Base-by-base conservation (phyloP, 2,888 invertebrate species). In the Matsumyia berberina region DNA sequence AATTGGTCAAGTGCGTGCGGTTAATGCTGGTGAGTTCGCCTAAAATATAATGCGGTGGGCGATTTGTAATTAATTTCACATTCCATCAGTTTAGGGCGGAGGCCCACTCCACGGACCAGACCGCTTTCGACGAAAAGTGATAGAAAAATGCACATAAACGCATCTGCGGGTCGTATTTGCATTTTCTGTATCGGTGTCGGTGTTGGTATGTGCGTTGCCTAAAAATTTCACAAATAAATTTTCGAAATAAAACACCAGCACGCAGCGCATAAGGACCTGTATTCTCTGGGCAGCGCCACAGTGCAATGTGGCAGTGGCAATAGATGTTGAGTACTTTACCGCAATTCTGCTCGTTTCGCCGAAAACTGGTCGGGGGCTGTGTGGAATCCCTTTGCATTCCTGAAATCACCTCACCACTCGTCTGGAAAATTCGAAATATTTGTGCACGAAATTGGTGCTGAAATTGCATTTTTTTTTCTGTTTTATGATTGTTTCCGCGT, bases 31-130 rank as follows among this genome's bases (percentile, higher is more conserved):
- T 58, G 73, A 46, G 53, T 67, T 74, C 39, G 42, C 53, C 31
- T 15, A 15, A 12, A 46, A 67, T 67, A 67, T 53, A 74, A 67
- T 66, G 80, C 64, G 79, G 72, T 58, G 17, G 62, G 79, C 64
- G 49, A 72, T 66, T 66, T 73, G 73, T 79, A 79, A 79, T 79
- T 79, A 79, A 79, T 79, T 79, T 79, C 44, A 79, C 64, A 79
- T 64, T 79, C 73, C 66, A 73, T 70, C 70, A 78, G 66, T 58
- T 74, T 67, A 60, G 55, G 80, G 67, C 12, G 9, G 42, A 5
- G 19, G 46, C n/a, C 17, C 70, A 37, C 69, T 62, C 60, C 29
- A 69, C 31, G 58, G n/a, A 39, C 17, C 15, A 0, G 2, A 58
- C 24, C 35, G 31, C 15, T 24, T 33, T 35, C 33, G 35, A 12